These are phyloP conservation scores for Synanceia verrucosa DNA, from an alignment of 2,797 vertebrate genomes.

Conservation along the genomic window DNA sequence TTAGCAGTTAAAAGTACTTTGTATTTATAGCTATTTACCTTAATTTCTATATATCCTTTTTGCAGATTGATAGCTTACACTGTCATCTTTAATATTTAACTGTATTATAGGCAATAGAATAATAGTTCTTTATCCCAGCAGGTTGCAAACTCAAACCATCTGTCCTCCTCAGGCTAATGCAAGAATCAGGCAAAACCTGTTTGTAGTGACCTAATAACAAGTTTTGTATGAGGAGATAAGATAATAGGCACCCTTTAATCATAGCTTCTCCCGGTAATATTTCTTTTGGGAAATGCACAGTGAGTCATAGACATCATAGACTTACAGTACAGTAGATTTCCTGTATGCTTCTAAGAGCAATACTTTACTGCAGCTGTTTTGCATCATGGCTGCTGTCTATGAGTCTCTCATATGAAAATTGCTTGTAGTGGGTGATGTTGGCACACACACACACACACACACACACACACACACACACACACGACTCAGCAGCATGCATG, in stretches of 20 bases:
- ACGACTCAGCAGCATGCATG: conserved; percentile 3
- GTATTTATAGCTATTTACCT: too few species aligned
- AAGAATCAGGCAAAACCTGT: conserved; percentile 50
- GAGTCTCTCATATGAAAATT: conserved; percentile 49
- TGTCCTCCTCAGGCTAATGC: background rate
- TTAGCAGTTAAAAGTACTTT: too few species aligned
- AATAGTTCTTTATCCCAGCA: background rate
- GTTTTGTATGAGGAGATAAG: conserved; percentile 1
- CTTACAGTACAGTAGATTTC: background rate
- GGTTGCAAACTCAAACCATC: background rate
- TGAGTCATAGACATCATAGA: background rate
- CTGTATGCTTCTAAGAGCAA: background rate
- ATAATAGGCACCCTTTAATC: background rate
- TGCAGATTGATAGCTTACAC: background rate
- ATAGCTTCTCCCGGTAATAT: background rate
- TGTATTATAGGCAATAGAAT: background rate
- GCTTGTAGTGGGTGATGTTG: conserved; percentile 7
- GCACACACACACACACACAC: conserved; percentile 13
- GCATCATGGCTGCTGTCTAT: conserved; percentile 23
- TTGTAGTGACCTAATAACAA: background rate
- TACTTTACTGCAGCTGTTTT: conserved; percentile 32
- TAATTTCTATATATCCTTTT: background rate
- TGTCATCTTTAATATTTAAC: background rate
- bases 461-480: background rate
- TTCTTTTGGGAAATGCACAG: background rate